A percentile compares a stretch with the other conserved stretches of the same genome.
These are phyloP conservation scores for Notospermus geniculatus DNA, from an alignment of 1,140 invertebrate species.

Conservation along the genomic window DNA sequence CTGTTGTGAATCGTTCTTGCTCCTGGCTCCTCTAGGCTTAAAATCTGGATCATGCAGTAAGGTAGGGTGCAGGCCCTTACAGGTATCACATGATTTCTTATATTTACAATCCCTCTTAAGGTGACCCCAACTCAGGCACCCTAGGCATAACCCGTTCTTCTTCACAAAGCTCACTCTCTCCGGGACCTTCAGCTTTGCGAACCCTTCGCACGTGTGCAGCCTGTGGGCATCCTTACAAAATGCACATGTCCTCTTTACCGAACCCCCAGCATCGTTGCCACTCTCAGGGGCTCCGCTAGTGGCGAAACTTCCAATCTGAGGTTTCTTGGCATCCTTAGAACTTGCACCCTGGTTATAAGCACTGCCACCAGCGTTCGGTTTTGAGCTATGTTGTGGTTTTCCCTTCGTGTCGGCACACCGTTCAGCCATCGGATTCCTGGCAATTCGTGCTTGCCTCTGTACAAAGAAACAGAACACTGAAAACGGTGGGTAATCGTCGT, in stretches of 20 bases:
- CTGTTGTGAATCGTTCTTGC: conserved; percentile 1
- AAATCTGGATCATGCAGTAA: conserved; percentile 18
- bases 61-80: conserved; percentile 10
- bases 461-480: no score
- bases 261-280: no score
- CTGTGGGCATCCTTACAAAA: not conserved
- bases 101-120: conserved; percentile 10
- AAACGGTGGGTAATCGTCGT: no score
- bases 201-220: conserved; percentile 6
- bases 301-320: no score
- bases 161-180: conserved; percentile 14
- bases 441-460: no score
- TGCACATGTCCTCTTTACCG: not conserved
- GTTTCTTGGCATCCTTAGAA: no score
- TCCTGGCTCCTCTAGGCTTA: not conserved
- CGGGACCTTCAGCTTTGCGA: not conserved
- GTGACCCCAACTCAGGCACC: conserved; percentile 21
- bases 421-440: no score
- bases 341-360: no score
- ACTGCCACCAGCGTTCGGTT: no score
- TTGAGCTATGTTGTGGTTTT: no score
- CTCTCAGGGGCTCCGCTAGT: no score
- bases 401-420: no score
- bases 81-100: conserved; percentile 8
- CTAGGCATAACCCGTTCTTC: conserved; percentile 22